A percentile compares a stretch with the other conserved stretches of the same genome.
Evolutionary conservation across 2,113 vertebrate species (phyloP).

Genomic region (Epinephelus lanceolatus): DNA sequence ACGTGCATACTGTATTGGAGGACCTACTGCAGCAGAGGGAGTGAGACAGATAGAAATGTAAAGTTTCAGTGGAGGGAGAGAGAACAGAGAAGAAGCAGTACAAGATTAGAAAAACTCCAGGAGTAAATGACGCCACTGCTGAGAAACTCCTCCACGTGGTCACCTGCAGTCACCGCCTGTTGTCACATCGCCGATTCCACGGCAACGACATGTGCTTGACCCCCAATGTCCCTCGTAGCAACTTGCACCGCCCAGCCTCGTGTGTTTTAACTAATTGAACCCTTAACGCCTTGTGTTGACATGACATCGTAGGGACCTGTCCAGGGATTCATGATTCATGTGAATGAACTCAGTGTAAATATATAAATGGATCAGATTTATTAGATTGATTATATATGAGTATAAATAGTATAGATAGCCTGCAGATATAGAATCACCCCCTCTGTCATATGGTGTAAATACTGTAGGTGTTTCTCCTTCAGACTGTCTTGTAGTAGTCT

Average conservation of each 20-base stretch:
- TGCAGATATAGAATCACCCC: slow-evolving; percentile 48
- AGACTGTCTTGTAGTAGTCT: slow-evolving; percentile 13
- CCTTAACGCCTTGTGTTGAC: slow-evolving; percentile 37
- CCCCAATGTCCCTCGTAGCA: slow-evolving; percentile 33
- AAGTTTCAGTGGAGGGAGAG: background rate
- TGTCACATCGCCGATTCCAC: slow-evolving; percentile 14
- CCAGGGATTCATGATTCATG: slow-evolving; percentile 49
- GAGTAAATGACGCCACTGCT: slow-evolving; percentile 78
- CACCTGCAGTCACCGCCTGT: slow-evolving; percentile 41
- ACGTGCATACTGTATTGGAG: slow-evolving; percentile 33
- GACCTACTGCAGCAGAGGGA: background rate
- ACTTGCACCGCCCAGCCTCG: slow-evolving; percentile 32
- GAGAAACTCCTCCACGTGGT: slow-evolving; percentile 73
- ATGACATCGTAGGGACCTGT: slow-evolving; percentile 37
- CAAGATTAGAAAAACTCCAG: slow-evolving; percentile 16
- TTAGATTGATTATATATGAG: slow-evolving; percentile 58
- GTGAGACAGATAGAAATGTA: background rate
- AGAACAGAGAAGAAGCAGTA: background rate
- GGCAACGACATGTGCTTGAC: slow-evolving; percentile 45
- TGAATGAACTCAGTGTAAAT: slow-evolving; percentile 66
- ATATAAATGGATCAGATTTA: slow-evolving; percentile 55
- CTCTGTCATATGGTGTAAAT: slow-evolving; percentile 69
- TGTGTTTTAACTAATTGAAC: slow-evolving; percentile 62
- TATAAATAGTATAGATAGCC: slow-evolving; percentile 74
- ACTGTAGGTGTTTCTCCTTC: slow-evolving; percentile 52